These are phyloP conservation scores for Patella pellucida DNA, from an alignment of 2,888 invertebrate species.

Conservation along the genomic window DNA sequence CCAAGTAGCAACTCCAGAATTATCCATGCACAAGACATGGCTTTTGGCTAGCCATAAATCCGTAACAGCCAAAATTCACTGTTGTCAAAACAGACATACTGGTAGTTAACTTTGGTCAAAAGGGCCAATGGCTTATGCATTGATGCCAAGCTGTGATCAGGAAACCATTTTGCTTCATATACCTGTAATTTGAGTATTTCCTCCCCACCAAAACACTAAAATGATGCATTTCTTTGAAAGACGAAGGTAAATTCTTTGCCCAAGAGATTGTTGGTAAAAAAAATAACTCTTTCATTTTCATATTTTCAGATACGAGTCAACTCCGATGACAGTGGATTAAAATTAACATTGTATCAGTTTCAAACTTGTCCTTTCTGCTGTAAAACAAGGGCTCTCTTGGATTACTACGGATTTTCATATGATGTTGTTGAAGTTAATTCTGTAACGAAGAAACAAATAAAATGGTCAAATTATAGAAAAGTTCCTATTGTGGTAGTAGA, in stretches of 20 bases:
- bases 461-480: conserved; percentile 94
- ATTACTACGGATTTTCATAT: conserved; percentile 93
- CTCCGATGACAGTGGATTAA: conserved; percentile 66
- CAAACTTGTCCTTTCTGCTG: conserved; percentile 98
- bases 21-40: no score
- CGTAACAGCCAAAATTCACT: no score
- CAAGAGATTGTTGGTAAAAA: background rate
- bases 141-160: no score
- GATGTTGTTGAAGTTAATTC: conserved; percentile 98
- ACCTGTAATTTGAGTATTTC: no score
- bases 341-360: conserved; percentile 93
- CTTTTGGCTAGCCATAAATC: no score
- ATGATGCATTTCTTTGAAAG: conserved; percentile 18
- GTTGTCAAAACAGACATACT: no score
- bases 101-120: no score
- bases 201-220: background rate
- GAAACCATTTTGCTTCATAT: no score
- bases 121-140: no score
- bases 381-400: conserved; percentile 79
- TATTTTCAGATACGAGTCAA: conserved; percentile 40
- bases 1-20: no score
- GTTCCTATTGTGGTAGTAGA: conserved; percentile 90
- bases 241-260: background rate
- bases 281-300: no score
- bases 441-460: conserved; percentile 88